Percentiles rank a stretch among this genome's conserved stretches.
Evolutionary conservation across 1,140 invertebrate species (phyloP).

Genomic region (Lucilia cuprina): DNA sequence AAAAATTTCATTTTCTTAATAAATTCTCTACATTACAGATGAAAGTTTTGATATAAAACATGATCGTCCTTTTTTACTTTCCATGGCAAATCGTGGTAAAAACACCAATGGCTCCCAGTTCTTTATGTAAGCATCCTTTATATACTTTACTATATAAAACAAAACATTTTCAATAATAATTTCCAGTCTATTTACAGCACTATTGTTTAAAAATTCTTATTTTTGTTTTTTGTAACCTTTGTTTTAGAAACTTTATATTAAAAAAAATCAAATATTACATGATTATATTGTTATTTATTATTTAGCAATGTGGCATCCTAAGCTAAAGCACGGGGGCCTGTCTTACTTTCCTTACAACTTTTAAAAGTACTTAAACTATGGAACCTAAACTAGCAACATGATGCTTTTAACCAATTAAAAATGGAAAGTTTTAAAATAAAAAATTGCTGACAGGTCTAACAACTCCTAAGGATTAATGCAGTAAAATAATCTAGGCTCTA

Average conservation of each 20-base stretch:
- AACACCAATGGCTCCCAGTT: conserved; percentile 99
- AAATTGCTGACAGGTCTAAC: neutral
- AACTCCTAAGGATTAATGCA: neutral
- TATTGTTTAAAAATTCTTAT: neutral
- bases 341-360: neutral
- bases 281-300: conserved; percentile 16
- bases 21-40: conserved; percentile 68
- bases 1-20: neutral
- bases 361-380: neutral
- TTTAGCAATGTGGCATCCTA: conserved; percentile 6
- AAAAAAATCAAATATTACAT: neutral
- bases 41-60: conserved; percentile 92
- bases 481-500: neutral
- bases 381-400: neutral
- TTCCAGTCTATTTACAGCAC: neutral
- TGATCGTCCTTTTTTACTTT: conserved; percentile 84
- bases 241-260: neutral
- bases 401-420: neutral
- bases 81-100: conserved; percentile 96
- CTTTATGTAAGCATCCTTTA: conserved; percentile 82
- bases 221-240: neutral
- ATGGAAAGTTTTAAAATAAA: neutral
- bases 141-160: neutral
- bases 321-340: neutral
- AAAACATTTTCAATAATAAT: neutral